Evolutionary conservation across 2,888 invertebrate genomes (phyloP).

Genomic region (Bombylius major): DNA sequence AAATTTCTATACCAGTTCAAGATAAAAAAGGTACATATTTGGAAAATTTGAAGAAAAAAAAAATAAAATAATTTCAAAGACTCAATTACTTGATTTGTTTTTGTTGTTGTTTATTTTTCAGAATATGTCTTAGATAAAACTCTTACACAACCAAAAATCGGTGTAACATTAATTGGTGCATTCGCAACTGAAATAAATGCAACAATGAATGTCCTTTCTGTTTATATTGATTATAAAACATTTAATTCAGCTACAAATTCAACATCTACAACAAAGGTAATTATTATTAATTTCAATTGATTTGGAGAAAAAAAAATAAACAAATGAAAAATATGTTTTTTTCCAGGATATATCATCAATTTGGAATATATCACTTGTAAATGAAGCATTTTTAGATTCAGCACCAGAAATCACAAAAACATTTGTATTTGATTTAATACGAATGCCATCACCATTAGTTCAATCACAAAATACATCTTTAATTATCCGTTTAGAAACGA

Average conservation of each 20-base stretch:
- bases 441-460: conserved; percentile 14
- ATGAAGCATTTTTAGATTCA: conserved; percentile 29
- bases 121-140: conserved; percentile 15
- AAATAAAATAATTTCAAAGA: background rate
- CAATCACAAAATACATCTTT: conserved; percentile 20
- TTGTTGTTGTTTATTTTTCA: conserved; percentile 15
- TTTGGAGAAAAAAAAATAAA: too few relatives aligned
- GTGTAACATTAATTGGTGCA: conserved; percentile 45
- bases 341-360: conserved; percentile 2
- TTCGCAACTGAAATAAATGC: conserved; percentile 43
- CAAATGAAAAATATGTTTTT: background rate
- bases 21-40: background rate
- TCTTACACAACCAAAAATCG: conserved; percentile 37
- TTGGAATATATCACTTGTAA: conserved; percentile 31
- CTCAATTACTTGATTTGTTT: background rate
- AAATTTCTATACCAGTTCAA: conserved; percentile 42
- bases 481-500: conserved; percentile 25
- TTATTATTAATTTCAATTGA: too few relatives aligned
- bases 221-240: conserved; percentile 37
- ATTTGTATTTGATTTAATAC: conserved; percentile 22
- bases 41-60: background rate
- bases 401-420: conserved; percentile 38
- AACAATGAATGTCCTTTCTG: conserved; percentile 35
- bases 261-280: background rate
- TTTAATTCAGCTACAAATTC: background rate